Evolutionary conservation across 2,888 invertebrate species (phyloP).

Genomic region (Spilarctia lutea): DNA sequence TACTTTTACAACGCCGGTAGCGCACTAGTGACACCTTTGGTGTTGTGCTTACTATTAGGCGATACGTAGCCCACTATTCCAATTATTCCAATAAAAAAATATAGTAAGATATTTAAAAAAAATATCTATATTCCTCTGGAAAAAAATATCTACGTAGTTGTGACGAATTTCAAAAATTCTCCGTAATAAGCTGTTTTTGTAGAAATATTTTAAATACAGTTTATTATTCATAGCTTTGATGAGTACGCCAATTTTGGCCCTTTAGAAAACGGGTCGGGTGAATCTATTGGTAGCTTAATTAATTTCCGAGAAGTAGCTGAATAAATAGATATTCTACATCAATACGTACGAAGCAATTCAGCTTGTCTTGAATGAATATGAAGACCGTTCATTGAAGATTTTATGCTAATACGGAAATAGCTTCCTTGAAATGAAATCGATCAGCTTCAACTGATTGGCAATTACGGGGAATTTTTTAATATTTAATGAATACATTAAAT

Average conservation of each 20-base stretch:
- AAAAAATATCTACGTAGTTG: not conserved
- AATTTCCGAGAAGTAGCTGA: not conserved
- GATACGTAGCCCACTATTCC: too few species aligned
- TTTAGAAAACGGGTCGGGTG: not conserved
- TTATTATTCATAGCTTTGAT: not conserved
- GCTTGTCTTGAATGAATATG: not conserved
- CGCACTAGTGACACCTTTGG: too few species aligned
- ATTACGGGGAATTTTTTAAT: too few species aligned
- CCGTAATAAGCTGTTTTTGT: not conserved
- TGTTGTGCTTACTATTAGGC: too few species aligned
- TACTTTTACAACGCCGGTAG: too few species aligned
- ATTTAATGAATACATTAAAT: not conserved
- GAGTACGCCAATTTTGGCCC: not conserved
- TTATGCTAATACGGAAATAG: conserved; percentile 17
- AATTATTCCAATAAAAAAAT: not conserved
- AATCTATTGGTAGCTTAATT: not conserved
- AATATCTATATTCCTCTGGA: not conserved
- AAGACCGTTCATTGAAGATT: not conserved
- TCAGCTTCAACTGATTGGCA: not conserved
- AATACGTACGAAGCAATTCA: conserved; percentile 6
- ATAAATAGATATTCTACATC: not conserved
- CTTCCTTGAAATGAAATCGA: conserved; percentile 17
- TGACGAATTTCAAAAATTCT: not conserved
- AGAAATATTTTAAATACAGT: too few species aligned
- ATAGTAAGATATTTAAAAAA: not conserved